A percentile compares a stretch with the other conserved stretches of the same genome.
phyloP scores from a whole-genome alignment of 2,888 invertebrate species.

The Chrysodeixis includens region DNA sequence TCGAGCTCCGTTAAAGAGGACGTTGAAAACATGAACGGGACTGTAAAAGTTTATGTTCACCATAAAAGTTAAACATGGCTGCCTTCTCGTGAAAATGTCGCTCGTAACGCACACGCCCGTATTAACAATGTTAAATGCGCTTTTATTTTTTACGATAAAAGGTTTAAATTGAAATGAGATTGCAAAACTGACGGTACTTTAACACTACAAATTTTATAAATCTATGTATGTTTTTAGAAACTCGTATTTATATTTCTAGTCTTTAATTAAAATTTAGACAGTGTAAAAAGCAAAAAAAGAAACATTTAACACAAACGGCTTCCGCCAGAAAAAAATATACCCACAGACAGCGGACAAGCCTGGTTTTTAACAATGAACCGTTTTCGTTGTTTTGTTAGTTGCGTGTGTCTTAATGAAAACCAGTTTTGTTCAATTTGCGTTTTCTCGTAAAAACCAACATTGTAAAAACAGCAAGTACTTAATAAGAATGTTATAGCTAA shows the following conservation, averaged over 20 bases:
- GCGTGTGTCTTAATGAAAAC: constrained; percentile 1
- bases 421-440: neutral
- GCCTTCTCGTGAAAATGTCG: constrained; percentile 45
- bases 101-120: constrained; percentile 20
- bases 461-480: neutral
- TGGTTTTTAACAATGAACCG: neutral
- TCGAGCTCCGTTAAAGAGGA: constrained; percentile 29
- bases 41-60: constrained; percentile 56
- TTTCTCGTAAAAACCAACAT: neutral
- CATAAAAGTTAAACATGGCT: constrained; percentile 55
- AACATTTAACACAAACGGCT: neutral
- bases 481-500: neutral
- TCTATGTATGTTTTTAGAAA: neutral
- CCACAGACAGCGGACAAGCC: no score
- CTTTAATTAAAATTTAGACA: neutral
- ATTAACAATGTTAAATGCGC: constrained; percentile 36
- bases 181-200: no score
- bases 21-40: constrained; percentile 32
- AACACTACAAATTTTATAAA: no score
- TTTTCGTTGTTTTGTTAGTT: neutral
- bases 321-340: neutral
- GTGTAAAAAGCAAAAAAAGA: neutral
- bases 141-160: constrained; percentile 21
- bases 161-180: constrained; percentile 3
- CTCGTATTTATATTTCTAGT: neutral